Evolutionary conservation across 2,888 invertebrate species (phyloP), one percentile per base, ranked within the genome.

Genomic region (Melanotus villosus): DNA sequence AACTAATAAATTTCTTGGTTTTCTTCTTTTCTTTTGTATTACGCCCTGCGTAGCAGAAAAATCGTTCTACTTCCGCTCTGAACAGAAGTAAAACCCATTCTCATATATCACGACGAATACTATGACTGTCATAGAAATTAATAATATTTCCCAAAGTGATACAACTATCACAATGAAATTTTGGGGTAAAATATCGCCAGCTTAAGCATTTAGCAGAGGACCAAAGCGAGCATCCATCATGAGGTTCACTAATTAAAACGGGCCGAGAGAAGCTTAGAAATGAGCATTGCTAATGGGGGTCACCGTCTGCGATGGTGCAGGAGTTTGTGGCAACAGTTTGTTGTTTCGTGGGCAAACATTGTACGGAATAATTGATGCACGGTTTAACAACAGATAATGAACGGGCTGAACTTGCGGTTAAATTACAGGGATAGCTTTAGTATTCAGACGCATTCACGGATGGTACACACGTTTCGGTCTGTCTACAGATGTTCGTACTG

Each of bases 351-450:
- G 68, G 65, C 64, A 68, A 71, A 69, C 68, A 62, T 59, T 47
- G 70, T 63, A 63, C 30, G 54, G 60, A 72, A 72, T 72, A 72
- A 72, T 72, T 72, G 72, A 72, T 72, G 72, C 69, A 63, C 65
- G 63, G 69, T 66, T 71, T 71, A 68, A 62, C 60, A 69, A 38
- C 65, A 68, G 63, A 62, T 72, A 72, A 72, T 72, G 69, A 69
- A 72, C 69, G 66, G 60, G 63, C 62, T 72, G 59, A 71, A 68
- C 52, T 60, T 71, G 56, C 41, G 64, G 66, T 69, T 63, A 62
- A 71, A 69, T 71, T 72, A 69, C 66, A 66, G 58, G 60, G 56
- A 65, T 65, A 56, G 63, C 38, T 63, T 69, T n/a, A 41, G 56
- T 62, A 69, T 60, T 59, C 58, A 38, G 58, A 54, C 50, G 52